phyloP scores from a whole-genome alignment of 64 coral and sea anemone genomes.

The Platygyra sinensis region DNA sequence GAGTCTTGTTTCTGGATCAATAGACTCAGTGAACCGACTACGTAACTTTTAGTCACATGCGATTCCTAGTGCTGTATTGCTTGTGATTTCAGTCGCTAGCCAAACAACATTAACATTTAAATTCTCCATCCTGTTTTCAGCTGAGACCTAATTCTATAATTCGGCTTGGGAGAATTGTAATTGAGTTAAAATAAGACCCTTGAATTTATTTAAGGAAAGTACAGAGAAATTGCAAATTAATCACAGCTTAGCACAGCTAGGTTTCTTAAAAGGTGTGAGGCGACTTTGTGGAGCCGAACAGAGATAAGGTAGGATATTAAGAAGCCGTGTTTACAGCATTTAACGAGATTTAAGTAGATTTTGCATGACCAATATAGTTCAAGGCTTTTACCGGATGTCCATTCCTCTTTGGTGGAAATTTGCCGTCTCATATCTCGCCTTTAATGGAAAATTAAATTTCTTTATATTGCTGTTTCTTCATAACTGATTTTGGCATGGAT shows the following conservation, averaged over 20 bases:
- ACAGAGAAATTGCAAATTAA: slow-evolving; percentile 6
- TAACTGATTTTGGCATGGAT: slow-evolving; percentile 25
- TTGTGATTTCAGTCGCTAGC: too few species aligned
- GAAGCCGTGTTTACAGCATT: slow-evolving; percentile 25
- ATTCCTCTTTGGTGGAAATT: slow-evolving; percentile 17
- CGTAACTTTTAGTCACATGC: too few species aligned
- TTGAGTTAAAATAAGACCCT: not conserved
- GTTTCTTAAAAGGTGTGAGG: not conserved
- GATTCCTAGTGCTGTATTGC: too few species aligned
- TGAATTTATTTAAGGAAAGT: not conserved
- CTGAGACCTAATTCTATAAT: too few species aligned
- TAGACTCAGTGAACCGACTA: too few species aligned
- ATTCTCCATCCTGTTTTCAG: not conserved
- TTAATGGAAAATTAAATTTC: slow-evolving; percentile 38
- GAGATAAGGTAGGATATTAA: slow-evolving; percentile 28
- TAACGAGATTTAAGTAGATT: slow-evolving; percentile 17
- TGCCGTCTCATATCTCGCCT: slow-evolving; percentile 2
- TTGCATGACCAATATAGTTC: not conserved
- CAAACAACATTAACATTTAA: not conserved
- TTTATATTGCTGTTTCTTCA: slow-evolving; percentile 14
- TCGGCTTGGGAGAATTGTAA: not conserved
- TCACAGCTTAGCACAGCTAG: not conserved
- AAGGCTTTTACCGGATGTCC: slow-evolving; percentile 18
- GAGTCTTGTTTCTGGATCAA: too few species aligned
- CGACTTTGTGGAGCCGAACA: slow-evolving; percentile 32